Percentiles rank a stretch among this genome's conserved stretches.
These are phyloP conservation scores for Machaerirhynchus nigripectus DNA, from an alignment of 2,113 vertebrate genomes.

Conservation along the genomic window DNA sequence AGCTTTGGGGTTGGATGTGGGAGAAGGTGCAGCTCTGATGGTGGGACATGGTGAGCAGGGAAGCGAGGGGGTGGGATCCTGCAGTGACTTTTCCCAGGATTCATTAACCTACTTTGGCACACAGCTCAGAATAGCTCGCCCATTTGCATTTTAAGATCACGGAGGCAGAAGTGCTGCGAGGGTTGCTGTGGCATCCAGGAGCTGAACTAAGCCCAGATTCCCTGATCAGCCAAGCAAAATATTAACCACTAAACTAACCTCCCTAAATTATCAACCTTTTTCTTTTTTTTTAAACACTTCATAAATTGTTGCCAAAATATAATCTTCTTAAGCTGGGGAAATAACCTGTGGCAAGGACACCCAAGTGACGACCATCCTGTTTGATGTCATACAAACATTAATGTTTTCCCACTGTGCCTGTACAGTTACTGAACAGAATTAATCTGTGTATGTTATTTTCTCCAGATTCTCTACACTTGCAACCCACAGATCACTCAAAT, in stretches of 20 bases:
- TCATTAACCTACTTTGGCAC: background rate
- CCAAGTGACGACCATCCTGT: background rate
- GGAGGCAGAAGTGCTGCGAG: background rate
- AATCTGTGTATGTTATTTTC: background rate
- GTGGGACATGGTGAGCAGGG: background rate
- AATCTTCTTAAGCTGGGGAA: background rate
- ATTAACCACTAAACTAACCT: background rate
- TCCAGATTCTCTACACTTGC: background rate
- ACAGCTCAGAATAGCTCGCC: background rate
- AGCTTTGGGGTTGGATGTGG: background rate
- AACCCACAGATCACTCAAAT: background rate
- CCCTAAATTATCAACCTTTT: background rate
- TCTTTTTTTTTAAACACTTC: background rate
- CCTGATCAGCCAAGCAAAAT: background rate
- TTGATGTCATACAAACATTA: background rate
- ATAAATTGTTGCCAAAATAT: background rate
- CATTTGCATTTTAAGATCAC: background rate
- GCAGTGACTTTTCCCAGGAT: background rate
- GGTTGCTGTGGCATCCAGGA: background rate
- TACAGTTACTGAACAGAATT: background rate
- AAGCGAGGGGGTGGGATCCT: background rate
- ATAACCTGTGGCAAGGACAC: background rate
- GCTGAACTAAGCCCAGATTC: background rate
- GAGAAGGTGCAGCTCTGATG: background rate
- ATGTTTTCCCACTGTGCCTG: background rate